phyloP scores from a whole-genome alignment of 2,113 vertebrate genomes.

The Heteronetta atricapilla region DNA sequence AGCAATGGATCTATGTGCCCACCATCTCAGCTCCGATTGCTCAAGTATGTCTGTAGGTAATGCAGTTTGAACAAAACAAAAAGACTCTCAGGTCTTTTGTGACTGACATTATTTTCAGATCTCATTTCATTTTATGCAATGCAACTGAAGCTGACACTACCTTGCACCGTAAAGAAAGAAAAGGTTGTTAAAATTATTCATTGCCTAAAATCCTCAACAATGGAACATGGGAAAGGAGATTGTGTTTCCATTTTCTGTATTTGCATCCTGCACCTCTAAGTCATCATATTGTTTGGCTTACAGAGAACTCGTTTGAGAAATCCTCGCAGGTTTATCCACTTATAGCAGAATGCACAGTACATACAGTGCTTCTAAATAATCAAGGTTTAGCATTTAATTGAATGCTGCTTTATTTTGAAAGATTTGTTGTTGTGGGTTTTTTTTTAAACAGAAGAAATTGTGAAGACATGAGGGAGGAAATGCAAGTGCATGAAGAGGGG shows the following conservation, averaged over 20 bases:
- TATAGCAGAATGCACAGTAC: not conserved
- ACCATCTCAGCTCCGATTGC: not conserved
- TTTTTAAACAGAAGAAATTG: slow-evolving; percentile 51
- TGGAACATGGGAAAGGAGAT: not conserved
- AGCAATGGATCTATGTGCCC: slow-evolving; percentile 18
- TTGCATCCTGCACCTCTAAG: not conserved
- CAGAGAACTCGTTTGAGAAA: not conserved
- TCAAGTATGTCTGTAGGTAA: slow-evolving; percentile 15
- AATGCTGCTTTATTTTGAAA: slow-evolving; percentile 4
- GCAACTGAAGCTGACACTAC: not conserved
- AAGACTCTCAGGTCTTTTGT: not conserved
- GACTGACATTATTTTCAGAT: slow-evolving; percentile 14
- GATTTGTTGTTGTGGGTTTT: not conserved
- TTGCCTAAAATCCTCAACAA: slow-evolving; percentile 53
- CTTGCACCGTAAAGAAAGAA: slow-evolving; percentile 20
- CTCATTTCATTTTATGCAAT: not conserved
- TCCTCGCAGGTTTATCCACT: not conserved
- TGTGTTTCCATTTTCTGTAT: not conserved
- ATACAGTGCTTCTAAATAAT: slow-evolving; percentile 5
- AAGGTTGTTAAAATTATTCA: slow-evolving; percentile 38
- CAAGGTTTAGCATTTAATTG: not conserved
- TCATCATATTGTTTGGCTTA: not conserved
- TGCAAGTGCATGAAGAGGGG: slow-evolving; percentile 65
- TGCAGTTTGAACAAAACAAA: slow-evolving; percentile 40
- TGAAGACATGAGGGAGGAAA: slow-evolving; percentile 63